Conservation (phyloP, 2,888 invertebrate species). For the Brenthis daphne region DNA sequence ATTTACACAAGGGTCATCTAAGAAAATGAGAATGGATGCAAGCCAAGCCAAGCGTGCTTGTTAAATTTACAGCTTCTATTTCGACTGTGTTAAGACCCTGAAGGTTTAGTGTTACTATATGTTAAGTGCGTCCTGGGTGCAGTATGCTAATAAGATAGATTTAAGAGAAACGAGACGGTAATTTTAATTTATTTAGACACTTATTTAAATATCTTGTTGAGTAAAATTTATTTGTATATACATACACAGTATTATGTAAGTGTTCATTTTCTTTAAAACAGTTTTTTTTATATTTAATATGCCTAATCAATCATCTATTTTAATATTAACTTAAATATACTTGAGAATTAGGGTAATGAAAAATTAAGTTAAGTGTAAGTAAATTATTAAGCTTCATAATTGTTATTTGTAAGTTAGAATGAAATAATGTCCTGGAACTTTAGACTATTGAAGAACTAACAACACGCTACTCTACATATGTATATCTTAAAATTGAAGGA, state of each 20-base stretch:
- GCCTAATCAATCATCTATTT: too few relatives aligned
- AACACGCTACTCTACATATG: too few relatives aligned
- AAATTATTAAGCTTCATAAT: too few relatives aligned
- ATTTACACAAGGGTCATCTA: slow-evolving; percentile 62
- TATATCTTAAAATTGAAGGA: too few relatives aligned
- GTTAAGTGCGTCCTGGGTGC: slow-evolving; percentile 12
- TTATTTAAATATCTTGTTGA: background rate
- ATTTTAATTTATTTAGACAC: background rate
- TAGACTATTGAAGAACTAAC: too few relatives aligned
- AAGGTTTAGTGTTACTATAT: slow-evolving; percentile 16
- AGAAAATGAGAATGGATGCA: slow-evolving; percentile 61
- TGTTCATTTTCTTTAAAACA: too few relatives aligned
- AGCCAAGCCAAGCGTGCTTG: slow-evolving; percentile 52
- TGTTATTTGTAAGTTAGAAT: too few relatives aligned
- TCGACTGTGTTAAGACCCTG: slow-evolving; percentile 30
- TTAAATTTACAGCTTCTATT: slow-evolving; percentile 57
- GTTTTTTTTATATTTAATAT: too few relatives aligned
- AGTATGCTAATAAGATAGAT: slow-evolving; percentile 15
- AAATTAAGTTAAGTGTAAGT: too few relatives aligned
- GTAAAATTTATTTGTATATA: background rate
- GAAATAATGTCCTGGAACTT: too few relatives aligned
- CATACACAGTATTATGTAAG: background rate
- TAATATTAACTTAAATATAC: too few relatives aligned
- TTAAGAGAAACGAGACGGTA: slow-evolving; percentile 3
- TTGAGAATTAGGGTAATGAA: too few relatives aligned